Evolutionary conservation across 2,888 invertebrate genomes (phyloP), one percentile per base, ranked within the genome.

Genomic region (Drosophila paranaensis): DNA sequence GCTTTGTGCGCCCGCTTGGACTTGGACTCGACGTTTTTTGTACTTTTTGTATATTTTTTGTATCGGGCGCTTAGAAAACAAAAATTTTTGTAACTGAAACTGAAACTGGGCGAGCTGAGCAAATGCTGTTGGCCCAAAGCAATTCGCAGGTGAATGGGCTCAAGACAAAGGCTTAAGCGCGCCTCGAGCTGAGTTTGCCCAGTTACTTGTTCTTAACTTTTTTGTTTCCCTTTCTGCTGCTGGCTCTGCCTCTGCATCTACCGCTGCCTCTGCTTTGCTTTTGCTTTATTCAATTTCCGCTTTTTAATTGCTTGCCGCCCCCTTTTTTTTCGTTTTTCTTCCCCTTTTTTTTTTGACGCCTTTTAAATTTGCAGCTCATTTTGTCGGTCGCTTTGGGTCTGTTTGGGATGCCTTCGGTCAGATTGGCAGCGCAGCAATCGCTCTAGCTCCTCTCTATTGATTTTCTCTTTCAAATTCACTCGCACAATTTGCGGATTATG

Each of bases 41-140:
- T 11, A 27, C 25, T 8, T 39, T 25, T 40, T 2, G 39, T 11
- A n/a, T 16, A 8, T 55, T 10, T 48, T 50, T 50, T 50, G 16
- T 6, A 13, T 55, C 8, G n/a, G 9, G 37, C 46, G 37, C 46
- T 48, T 37, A 9, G 40, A 51, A 20, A 65, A 75, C 42, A 77
- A 46, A 58, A 58, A 55, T 62, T 74, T 69, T 63, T 75, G 84
- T 66, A 79, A 89, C 68, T 81, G 89, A 89, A 88, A 84, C 73
- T 79, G 84, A 86, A 88, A 88, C 78, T 62, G 62, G 46, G 11
- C 53, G 20, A 43, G 48, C 20, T 42, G 11, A 48, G 30, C 48
- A 43, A 46, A 27, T 11, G 50, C 25, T 39, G 39, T 33, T 54
- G 46, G 65, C 79, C 70, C 27, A 60, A 53, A 65, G 74, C 62